These are phyloP conservation scores for Tragelaphus strepsiceros DNA, from an alignment of 2,113 vertebrate genomes.

Conservation along the genomic window DNA sequence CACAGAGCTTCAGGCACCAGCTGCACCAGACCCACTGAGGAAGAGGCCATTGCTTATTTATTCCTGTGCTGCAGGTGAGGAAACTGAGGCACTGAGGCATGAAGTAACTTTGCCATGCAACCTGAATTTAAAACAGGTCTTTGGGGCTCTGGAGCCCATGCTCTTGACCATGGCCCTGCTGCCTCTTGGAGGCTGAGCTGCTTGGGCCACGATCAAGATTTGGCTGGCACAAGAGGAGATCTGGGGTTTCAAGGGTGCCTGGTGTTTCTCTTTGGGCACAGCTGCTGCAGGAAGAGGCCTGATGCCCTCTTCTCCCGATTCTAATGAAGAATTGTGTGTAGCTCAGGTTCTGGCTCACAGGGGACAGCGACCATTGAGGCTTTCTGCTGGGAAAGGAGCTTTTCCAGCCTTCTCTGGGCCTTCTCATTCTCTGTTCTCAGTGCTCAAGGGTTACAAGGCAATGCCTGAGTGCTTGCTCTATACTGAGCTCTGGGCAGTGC, in stretches of 20 bases:
- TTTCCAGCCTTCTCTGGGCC: conserved; percentile 9
- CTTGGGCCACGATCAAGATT: background rate
- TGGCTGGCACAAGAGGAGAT: background rate
- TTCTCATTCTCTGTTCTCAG: background rate
- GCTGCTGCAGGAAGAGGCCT: background rate
- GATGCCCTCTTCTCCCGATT: background rate
- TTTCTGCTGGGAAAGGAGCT: conserved; percentile 1
- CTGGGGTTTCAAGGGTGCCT: background rate
- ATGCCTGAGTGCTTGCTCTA: background rate
- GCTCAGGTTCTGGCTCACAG: background rate
- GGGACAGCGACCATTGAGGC: background rate
- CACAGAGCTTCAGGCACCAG: background rate
- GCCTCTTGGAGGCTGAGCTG: background rate
- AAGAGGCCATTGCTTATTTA: background rate
- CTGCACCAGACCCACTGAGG: background rate
- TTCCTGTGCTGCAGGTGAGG: background rate
- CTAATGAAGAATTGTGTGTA: background rate
- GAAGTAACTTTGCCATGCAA: background rate
- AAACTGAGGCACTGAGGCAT: background rate
- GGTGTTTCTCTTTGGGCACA: background rate
- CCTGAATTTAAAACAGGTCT: background rate
- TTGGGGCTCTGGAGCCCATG: background rate
- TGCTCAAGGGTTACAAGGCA: background rate
- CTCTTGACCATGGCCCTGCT: background rate
- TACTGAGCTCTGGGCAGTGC: background rate